Evolutionary conservation across 2,888 invertebrate species (phyloP).

Genomic region (Hydrotaea cyrtoneurina): DNA sequence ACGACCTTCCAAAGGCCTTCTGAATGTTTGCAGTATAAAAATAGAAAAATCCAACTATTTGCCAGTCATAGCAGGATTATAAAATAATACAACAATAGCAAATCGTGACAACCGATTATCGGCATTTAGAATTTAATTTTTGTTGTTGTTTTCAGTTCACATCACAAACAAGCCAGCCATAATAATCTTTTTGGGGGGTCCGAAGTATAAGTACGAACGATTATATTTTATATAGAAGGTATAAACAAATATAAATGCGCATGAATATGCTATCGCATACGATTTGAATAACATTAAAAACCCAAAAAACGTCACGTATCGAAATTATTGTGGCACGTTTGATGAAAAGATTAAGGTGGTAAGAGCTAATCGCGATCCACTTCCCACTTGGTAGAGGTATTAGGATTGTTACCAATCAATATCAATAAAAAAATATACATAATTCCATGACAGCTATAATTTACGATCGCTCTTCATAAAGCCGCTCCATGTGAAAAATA

Average conservation of each 20-base stretch:
- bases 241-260: not conserved
- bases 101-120: not conserved
- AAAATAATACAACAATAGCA: not conserved
- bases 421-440: too few relatives aligned
- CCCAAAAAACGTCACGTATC: not conserved
- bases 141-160: not conserved
- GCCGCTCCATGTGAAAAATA: too few relatives aligned
- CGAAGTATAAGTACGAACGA: slow-evolving; percentile 2
- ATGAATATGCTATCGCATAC: not conserved
- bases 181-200: not conserved
- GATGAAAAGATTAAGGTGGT: not conserved
- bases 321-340: not conserved
- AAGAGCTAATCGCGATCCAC: too few relatives aligned
- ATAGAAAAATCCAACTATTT: not conserved
- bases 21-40: not conserved
- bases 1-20: slow-evolving; percentile 26
- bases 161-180: not conserved
- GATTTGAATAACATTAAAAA: not conserved
- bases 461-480: too few relatives aligned
- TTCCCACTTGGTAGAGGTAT: too few relatives aligned
- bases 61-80: not conserved
- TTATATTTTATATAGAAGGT: not conserved
- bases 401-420: too few relatives aligned
- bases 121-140: not conserved
- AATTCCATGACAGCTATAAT: too few relatives aligned